Base-by-base conservation (phyloP, 2,888 invertebrate genomes). In the Drosophila multiciliata region DNA sequence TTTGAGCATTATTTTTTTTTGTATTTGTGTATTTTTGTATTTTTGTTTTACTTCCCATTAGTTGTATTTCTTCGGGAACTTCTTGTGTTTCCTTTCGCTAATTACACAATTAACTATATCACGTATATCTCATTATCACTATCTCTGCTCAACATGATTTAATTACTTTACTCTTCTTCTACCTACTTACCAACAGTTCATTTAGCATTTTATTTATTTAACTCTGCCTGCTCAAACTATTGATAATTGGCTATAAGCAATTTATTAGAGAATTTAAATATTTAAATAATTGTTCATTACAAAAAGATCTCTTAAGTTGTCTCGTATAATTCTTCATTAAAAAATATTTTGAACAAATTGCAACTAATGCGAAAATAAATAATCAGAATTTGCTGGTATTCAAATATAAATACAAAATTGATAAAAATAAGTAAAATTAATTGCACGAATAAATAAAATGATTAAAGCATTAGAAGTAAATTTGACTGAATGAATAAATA, bases 51-150 rank as follows among this genome's bases (percentile, higher is more conserved):
- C 52, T 66, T 23, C 7, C 12, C 26, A 17, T 36, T n/a, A 11
- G 26, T 38, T 53, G 11, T 38, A 38, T 69, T 63, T 69, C 35
- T 57, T 26, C 2, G 29, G 29, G 32, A 12, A 45, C 29, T 54
- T 50, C 17, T 32, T 45, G 42, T 61, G 55, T 62, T 57, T 38
- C 35, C 26, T 52, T 57, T 38, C 15, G 17, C 49, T 42, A 40
- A 29, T 57, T 20, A 23, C 29, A 52, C 59, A 74, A 60, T 74
- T 59, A 63, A 36, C 32, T 63, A 11, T 55, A 26, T 38, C 4
- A 29, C 2, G n/a, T 61, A 33, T 23, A 69, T 62, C 59, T 64
- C 12, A 60, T 75, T 69, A 67, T 40, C 67, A 40, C 67, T 50
- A 12, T 57, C 32, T 7, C 69, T 23, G 40, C 15, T 32, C 32